These are phyloP conservation scores for Lemur catta DNA, from an alignment of 2,797 vertebrate species.

Conservation along the genomic window DNA sequence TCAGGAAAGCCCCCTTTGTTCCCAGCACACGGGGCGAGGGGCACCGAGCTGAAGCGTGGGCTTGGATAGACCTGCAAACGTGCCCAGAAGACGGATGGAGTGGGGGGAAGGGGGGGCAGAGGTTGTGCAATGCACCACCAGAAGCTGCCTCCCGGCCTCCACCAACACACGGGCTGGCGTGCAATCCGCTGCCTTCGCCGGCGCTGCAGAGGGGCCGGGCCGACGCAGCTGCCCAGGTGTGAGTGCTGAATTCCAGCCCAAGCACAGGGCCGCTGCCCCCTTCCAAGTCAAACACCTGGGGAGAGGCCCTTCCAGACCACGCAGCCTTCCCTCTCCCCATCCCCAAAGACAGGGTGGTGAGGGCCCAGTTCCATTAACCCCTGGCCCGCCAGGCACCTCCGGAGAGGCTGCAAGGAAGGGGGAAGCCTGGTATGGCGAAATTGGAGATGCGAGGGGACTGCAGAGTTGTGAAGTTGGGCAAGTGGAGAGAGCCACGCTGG, in stretches of 20 bases:
- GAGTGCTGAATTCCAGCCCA: background rate
- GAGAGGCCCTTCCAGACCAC: background rate
- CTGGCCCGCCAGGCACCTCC: background rate
- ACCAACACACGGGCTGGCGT: slow-evolving; percentile 62
- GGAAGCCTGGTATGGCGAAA: background rate
- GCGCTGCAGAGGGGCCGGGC: slow-evolving; percentile 9
- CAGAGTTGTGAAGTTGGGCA: background rate
- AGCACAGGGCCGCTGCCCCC: background rate
- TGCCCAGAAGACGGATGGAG: slow-evolving; percentile 12
- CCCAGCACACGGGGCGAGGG: background rate
- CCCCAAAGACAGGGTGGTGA: background rate
- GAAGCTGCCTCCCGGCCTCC: slow-evolving; percentile 64
- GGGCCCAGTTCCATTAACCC: background rate
- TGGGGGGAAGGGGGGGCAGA: background rate
- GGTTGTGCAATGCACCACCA: slow-evolving; percentile 84
- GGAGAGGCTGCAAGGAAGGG: background rate
- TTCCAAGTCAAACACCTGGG: background rate
- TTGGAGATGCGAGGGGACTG: background rate
- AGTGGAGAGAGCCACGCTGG: no score
- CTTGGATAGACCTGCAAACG: background rate
- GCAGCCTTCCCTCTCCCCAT: background rate
- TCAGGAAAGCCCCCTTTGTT: slow-evolving; percentile 33
- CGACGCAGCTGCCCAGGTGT: background rate
- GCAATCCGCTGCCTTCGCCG: slow-evolving; percentile 71
- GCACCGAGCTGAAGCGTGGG: background rate